These are phyloP conservation scores for Syritta pipiens DNA, from an alignment of 2,888 invertebrate genomes.

Conservation along the genomic window DNA sequence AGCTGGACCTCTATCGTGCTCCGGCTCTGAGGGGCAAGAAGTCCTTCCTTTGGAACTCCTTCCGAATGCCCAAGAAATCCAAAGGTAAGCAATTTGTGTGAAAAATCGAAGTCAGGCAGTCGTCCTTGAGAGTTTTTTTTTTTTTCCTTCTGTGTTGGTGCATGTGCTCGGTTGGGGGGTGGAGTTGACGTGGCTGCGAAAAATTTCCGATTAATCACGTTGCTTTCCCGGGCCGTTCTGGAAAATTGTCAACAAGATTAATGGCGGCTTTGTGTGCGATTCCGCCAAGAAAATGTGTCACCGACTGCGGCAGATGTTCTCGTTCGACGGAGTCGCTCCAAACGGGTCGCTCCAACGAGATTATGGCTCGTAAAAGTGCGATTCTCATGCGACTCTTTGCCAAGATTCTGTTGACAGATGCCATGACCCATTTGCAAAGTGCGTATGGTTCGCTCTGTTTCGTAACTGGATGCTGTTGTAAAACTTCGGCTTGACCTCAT, in stretches of 20 bases:
- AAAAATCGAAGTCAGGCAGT: slow-evolving; percentile 58
- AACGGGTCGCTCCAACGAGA: background rate
- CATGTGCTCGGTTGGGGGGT: slow-evolving; percentile 31
- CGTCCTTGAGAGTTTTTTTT: slow-evolving; percentile 49
- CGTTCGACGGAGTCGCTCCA: background rate
- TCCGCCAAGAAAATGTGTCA: slow-evolving; percentile 35
- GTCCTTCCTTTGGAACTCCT: slow-evolving; percentile 78
- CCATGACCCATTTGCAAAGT: slow-evolving; percentile 25
- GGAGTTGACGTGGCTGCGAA: background rate
- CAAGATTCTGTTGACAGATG: slow-evolving; percentile 2
- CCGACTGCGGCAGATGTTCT: slow-evolving; percentile 31
- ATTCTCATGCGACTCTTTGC: background rate
- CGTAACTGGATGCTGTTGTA: too few relatives aligned
- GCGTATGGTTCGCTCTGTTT: too few relatives aligned
- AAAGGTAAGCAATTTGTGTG: slow-evolving; percentile 72
- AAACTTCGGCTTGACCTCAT: slow-evolving; percentile 47
- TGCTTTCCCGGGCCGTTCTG: background rate
- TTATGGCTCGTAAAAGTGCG: slow-evolving; percentile 17
- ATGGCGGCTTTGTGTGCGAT: slow-evolving; percentile 24
- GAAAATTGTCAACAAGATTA: slow-evolving; percentile 26
- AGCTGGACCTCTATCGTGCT: slow-evolving; percentile 76
- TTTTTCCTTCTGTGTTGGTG: slow-evolving; percentile 1
- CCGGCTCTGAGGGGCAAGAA: slow-evolving; percentile 74
- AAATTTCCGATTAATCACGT: slow-evolving; percentile 30
- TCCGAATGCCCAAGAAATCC: slow-evolving; percentile 78